Base-by-base conservation (phyloP, 1,140 invertebrate species). In the Phymorhynchus buccinoides region DNA sequence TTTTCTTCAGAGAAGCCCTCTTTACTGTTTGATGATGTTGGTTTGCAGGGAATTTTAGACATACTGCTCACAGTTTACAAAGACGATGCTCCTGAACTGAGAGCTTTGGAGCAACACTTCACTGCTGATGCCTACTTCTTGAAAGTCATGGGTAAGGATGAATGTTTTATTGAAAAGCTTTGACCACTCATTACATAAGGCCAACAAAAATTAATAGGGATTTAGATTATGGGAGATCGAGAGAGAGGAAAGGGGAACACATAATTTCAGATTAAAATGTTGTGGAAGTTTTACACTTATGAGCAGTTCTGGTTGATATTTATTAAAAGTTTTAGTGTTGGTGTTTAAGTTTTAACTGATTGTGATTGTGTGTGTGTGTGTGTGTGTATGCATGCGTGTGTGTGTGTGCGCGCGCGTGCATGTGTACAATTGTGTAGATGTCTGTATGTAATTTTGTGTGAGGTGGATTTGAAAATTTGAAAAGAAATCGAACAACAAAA, bases 121-220 rank as follows among this genome's bases (percentile, higher is more conserved):
- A 96, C 98, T 89, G 97, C 97, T 91, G 97, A 99, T 93, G 97
- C 97, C 0, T 98, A 97, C 93, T 99, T 99, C 90, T 95, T 99
- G 0, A 99, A 99, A 94, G 97, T 99, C 0, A 91, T 90, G 87
- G 92, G 91, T 92, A 83, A 85, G 95, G 48, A 52, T 52, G 48
- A 14, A 6, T 2, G 30, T 30, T 37, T 83, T 75, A 39, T 27
- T 9, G 56, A 22, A 27, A 39, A 35, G 22, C 6, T n/a, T n/a
- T n/a, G n/a, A n/a, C n/a, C n/a, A n/a, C n/a, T n/a, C n/a, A n/a
- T n/a, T n/a, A n/a, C n/a, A n/a, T n/a, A n/a, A n/a, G n/a, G n/a
- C n/a, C n/a, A 37, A 48, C 6, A 48, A 48, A 48, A 48, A 48
- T 6, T n/a, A n/a, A n/a, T n/a, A n/a, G n/a, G n/a, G n/a, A n/a